Conservation (phyloP, 2,113 vertebrate species). For the Clarias batrachus region DNA sequence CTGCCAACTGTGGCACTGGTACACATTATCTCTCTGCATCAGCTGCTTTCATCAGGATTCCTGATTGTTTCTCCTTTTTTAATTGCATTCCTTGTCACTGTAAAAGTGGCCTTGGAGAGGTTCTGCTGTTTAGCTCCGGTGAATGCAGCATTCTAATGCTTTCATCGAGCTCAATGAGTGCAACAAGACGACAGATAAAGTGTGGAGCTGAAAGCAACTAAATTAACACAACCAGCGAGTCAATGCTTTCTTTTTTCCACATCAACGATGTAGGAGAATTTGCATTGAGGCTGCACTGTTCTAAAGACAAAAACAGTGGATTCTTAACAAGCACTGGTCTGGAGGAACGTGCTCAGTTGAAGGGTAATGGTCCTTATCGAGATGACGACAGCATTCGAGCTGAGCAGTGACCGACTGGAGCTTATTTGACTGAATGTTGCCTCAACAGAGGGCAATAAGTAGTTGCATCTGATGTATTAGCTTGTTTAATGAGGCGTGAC, state of each 20-base stretch:
- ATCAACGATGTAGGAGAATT: slow-evolving; percentile 68
- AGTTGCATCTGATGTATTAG: slow-evolving; percentile 63
- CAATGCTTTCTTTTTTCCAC: slow-evolving; percentile 62
- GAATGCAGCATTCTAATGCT: slow-evolving; percentile 65
- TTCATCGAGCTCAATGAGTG: slow-evolving; percentile 63
- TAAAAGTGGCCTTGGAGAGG: slow-evolving; percentile 49
- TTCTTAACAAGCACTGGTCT: slow-evolving; percentile 65
- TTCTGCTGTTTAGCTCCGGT: slow-evolving; percentile 54
- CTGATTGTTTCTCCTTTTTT: slow-evolving; percentile 7
- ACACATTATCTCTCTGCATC: slow-evolving; percentile 26
- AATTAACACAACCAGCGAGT: slow-evolving; percentile 70
- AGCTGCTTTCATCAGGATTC: slow-evolving; percentile 40
- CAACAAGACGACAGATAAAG: slow-evolving; percentile 60
- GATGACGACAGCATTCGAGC: slow-evolving; percentile 66
- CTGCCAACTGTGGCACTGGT: neutral
- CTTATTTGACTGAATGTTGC: slow-evolving; percentile 68
- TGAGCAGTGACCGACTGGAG: slow-evolving; percentile 62
- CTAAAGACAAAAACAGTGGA: slow-evolving; percentile 61
- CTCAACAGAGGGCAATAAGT: slow-evolving; percentile 68
- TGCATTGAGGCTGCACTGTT: slow-evolving; percentile 65
- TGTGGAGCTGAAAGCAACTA: slow-evolving; percentile 65
- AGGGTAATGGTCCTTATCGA: slow-evolving; percentile 68
- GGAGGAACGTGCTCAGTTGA: slow-evolving; percentile 58
- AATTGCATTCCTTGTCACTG: slow-evolving; percentile 59
- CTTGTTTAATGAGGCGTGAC: slow-evolving; percentile 63